Evolutionary conservation across 2,113 vertebrate species (phyloP), one percentile per base, ranked within the genome.

Genomic region (Eretmodus cyanostictus): DNA sequence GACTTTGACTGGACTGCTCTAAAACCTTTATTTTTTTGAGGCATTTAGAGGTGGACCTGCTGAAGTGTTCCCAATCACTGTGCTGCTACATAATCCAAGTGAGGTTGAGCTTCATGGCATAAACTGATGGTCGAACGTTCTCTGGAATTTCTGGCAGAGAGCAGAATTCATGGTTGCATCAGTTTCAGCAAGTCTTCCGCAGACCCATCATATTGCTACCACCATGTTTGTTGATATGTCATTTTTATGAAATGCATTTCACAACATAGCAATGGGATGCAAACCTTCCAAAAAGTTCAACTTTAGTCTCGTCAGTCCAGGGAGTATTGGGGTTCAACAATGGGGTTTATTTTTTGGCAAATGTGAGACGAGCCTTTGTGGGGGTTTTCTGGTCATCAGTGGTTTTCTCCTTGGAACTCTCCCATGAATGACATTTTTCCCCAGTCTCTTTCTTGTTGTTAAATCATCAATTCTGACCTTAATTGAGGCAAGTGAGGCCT

Each of bases 291-390:
- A 31, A 34, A 34, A 2, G 0, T 19, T 34, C 16, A 11, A 34
- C 29, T 61, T 61, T 61, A 34, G 29, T 19, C 29, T 61, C 3
- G 0, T 61, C 29, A 34, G 29, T 34, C 0, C 16, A 63, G 59
- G 57, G 29, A 61, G 29, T 34, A 2, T 40, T 0, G 8, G 0
- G 29, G 59, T 63, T 4, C 29, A 68, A 13, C 7, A 40, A 14
- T 40, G n/a, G 55, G 55, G 55, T 59, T 22, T 13, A n/a, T 31
- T 66, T 8, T 66, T 61, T 59, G 55, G 55, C 14, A 17, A 59
- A 59, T 31, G 55, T 59, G 29, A 36, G 59, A n/a, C 1, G 59
- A 66, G 34, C 4, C 34, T 66, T 38, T 61, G 1, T 61, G 34
- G 0, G 49, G 6, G 19, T 36, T 66, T 66, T 38, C 11, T 38